Evolutionary conservation across 1,140 invertebrate species (phyloP), one percentile per base, ranked within the genome.

Genomic region (Episyrphus balteatus): DNA sequence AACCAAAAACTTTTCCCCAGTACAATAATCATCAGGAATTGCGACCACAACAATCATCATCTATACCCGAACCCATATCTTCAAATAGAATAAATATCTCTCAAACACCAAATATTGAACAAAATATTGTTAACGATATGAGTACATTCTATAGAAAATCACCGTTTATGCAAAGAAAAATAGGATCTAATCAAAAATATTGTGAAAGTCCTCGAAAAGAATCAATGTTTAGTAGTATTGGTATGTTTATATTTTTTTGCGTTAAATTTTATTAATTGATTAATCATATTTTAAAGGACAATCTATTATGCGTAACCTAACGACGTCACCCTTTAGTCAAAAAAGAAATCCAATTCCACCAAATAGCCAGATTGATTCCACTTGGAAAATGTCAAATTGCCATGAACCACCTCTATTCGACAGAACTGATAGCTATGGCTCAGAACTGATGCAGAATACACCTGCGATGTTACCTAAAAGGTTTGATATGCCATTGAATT

Each of bases 281-380:
- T 5, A 26, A 26, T 30, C 33, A 2, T 47, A 17, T 1, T 13
- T 33, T 32, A 3, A 32, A 65, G 62, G 63, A 15, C 63, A 66
- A 54, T 57, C 63, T 9, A 66, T 66, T 42, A 43, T 66, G 41
- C 59, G 63, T 33, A 66, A 66, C 50, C 44, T 66, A 48, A 66
- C 63, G 0, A 64, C 63, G 30, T 66, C 63, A 41, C 63, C 63
- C 31, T 66, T 66, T 18, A 66, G 63, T 50, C 63, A 66, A 58
- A 66, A 66, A 54, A 64, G 62, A 54, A 55, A 59, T 34, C 47
- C 33, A 47, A 42, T 51, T 30, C 47, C 43, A 7, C 49, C 47
- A 38, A 33, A 45, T 1, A 46, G 49, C 47, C 51, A 52, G 42
- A 49, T 52, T 19, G 47, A 52, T 52, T 48, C 51, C 12, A 19